Conservation (phyloP, 2,888 invertebrate genomes). For the Dinocampus coccinellae region DNA sequence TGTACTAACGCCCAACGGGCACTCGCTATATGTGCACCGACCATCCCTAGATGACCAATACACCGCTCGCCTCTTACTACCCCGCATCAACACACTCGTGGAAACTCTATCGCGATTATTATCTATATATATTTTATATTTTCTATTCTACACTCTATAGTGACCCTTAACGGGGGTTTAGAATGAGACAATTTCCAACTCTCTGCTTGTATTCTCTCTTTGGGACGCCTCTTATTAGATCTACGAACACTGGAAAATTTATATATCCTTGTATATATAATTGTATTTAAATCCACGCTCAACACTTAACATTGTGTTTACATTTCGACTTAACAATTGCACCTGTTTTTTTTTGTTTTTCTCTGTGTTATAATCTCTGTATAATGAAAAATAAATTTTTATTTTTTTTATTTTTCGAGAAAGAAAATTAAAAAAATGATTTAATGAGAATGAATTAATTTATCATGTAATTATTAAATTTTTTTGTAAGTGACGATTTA, state of each 20-base stretch:
- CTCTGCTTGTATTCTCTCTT: conserved; percentile 36
- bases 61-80: conserved; percentile 26
- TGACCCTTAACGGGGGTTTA: conserved; percentile 66
- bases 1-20: conserved; percentile 34
- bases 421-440: too few relatives aligned
- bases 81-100: conserved; percentile 25
- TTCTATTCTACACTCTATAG: background rate
- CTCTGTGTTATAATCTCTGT: background rate
- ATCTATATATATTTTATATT: conserved; percentile 42
- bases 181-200: conserved; percentile 59
- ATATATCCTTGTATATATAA: background rate
- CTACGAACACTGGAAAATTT: conserved; percentile 15
- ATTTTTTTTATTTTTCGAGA: too few relatives aligned
- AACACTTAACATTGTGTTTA: background rate
- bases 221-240: conserved; percentile 20
- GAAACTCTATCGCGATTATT: conserved; percentile 30
- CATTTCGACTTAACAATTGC: background rate
- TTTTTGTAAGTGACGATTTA: too few relatives aligned
- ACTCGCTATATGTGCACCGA: conserved; percentile 37
- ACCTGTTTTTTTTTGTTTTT: background rate
- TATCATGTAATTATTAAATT: too few relatives aligned
- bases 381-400: background rate
- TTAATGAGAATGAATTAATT: too few relatives aligned
- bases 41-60: conserved; percentile 20
- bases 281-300: background rate